A percentile compares a stretch with the other conserved stretches of the same genome.
phyloP scores from a whole-genome alignment of 2,797 vertebrate genomes.

The Silurus aristotelis region DNA sequence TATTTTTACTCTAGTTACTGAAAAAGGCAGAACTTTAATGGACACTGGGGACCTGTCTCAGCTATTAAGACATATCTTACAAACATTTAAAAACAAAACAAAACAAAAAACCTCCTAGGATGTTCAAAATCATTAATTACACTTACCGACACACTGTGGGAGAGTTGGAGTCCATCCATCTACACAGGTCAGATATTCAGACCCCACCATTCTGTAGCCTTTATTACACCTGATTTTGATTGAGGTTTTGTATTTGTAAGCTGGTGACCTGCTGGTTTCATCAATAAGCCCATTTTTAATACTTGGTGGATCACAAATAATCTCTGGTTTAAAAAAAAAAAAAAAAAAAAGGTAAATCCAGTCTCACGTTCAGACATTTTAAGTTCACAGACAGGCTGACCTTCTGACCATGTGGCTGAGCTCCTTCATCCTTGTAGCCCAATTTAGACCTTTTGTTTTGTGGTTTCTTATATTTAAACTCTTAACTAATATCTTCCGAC shows the following conservation, averaged over 20 bases:
- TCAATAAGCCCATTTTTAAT: background rate
- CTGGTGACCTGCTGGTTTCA: background rate
- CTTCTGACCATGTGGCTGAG: background rate
- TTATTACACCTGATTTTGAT: background rate
- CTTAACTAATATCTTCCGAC: background rate
- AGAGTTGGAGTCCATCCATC: conserved; percentile 27
- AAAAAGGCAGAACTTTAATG: too few relatives aligned
- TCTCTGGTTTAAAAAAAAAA: conserved; percentile 19
- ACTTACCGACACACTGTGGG: conserved; percentile 42
- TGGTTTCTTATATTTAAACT: background rate
- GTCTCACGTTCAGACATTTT: too few relatives aligned
- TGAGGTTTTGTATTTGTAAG: background rate
- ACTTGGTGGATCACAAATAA: background rate
- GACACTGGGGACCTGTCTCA: too few relatives aligned
- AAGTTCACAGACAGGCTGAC: background rate
- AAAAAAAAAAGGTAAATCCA: background rate
- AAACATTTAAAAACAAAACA: too few relatives aligned
- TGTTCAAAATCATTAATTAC: background rate
- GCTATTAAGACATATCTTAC: too few relatives aligned
- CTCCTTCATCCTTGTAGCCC: background rate
- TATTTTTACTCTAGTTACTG: too few relatives aligned
- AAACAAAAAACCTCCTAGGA: background rate
- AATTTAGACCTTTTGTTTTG: background rate
- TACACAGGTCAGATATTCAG: background rate
- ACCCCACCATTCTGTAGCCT: conserved; percentile 8